phyloP scores from a whole-genome alignment of 2,113 vertebrate genomes.

The Dicerorhinus sumatrensis region DNA sequence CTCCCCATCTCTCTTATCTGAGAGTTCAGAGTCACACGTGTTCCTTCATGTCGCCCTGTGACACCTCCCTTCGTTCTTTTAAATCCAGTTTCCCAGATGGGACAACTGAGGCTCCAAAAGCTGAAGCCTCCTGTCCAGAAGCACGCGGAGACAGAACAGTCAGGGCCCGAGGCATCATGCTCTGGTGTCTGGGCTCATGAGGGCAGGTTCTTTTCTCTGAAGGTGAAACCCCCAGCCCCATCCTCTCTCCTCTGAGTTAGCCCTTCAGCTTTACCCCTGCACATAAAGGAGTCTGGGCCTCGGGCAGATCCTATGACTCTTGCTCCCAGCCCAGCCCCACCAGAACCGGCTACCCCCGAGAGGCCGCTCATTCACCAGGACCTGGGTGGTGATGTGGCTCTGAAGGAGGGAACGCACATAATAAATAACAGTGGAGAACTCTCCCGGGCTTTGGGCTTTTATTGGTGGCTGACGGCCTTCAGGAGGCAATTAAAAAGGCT shows the following conservation, averaged over 20 bases:
- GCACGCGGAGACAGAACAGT: background rate
- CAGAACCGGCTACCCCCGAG: fast-evolving
- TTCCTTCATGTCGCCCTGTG: background rate
- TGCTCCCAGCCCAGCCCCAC: background rate
- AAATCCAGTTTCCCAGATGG: background rate
- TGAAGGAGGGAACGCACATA: background rate
- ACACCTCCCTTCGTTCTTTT: background rate
- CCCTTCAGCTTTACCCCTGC: background rate
- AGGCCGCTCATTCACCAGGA: background rate
- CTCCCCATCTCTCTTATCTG: background rate
- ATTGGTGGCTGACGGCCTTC: conserved; percentile 28
- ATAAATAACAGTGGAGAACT: background rate
- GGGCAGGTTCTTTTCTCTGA: background rate
- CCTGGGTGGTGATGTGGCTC: background rate
- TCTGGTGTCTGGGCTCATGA: fast-evolving
- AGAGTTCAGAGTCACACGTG: fast-evolving
- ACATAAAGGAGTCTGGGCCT: background rate
- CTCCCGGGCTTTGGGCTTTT: background rate
- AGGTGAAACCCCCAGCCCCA: background rate
- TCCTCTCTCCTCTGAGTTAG: background rate
- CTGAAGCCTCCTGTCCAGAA: background rate
- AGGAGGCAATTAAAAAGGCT: conserved; percentile 6
- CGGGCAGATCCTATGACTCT: background rate
- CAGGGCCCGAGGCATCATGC: too few relatives aligned
- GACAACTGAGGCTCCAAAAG: background rate